Evolutionary conservation across 2,888 invertebrate genomes (phyloP), one percentile per base, ranked within the genome.

Genomic region (Chaitophorus viminalis): DNA sequence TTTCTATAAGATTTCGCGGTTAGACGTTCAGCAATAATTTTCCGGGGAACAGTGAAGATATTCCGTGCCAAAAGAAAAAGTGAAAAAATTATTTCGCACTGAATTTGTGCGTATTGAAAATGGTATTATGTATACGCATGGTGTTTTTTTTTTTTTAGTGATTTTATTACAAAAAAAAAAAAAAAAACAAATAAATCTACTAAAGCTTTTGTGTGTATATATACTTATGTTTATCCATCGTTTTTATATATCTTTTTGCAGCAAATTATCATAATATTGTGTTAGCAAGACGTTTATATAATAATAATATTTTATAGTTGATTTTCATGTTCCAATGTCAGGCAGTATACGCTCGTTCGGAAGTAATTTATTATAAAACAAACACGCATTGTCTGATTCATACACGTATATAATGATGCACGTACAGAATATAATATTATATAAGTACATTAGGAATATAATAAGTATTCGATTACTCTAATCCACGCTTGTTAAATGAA

Each of bases 321-420:
- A 76, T 76, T 46, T 76, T 18, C 76, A 76, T 76, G 76, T 76
- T 46, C 76, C 46, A 6, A 60, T 60, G 25, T 6, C 14, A n/a
- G 3, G 21, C 54, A 54, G 54, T 60, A 46, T 46, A 14, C 14
- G 21, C 60, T 1, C 60, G 8, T 25, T 76, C 76, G 29, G 29
- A 46, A 46, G 29, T 46, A 46, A 76, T 76, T 76, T 76, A 76
- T 76, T 76, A 76, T 29, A 76, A 29, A 46, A 76, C 46, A 46
- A 46, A 76, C 76, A 76, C 76, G 76, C 46, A 46, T 76, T 76
- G 29, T 76, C 29, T 18, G 46, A 46, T 46, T 76, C 39, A n/a
- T 60, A 60, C 60, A 60, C 25, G 25, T 76, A 46, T 18, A 75
- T 75, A 33, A 39, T 46, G 29, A 46, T 76, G n/a, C 46, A 29